A percentile compares a stretch with the other conserved stretches of the same genome.
These are phyloP conservation scores for Anaspis maculata DNA, from an alignment of 2,888 invertebrate species.

Conservation along the genomic window DNA sequence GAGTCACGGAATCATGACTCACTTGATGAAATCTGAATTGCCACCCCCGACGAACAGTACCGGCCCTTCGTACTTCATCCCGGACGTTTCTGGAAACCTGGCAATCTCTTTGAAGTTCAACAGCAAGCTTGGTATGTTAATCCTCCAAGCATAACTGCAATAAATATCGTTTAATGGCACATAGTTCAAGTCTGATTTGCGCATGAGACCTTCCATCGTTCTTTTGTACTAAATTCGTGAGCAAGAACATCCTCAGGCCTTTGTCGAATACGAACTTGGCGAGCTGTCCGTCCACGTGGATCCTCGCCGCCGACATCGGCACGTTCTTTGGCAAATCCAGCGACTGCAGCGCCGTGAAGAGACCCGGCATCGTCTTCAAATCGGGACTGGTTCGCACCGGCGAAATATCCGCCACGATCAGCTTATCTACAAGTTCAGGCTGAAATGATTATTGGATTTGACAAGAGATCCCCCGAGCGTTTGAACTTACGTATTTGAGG, in stretches of 20 bases:
- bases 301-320: slow-evolving; percentile 62
- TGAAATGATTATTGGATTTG: slow-evolving; percentile 25
- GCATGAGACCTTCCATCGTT: slow-evolving; percentile 31
- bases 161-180: too few relatives aligned
- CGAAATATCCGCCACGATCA: slow-evolving; percentile 66
- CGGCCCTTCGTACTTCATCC: slow-evolving; percentile 47
- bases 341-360: slow-evolving; percentile 59
- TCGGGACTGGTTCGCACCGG: slow-evolving; percentile 55
- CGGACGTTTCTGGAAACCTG: slow-evolving; percentile 50
- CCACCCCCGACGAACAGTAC: slow-evolving; percentile 79
- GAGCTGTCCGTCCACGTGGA: slow-evolving; percentile 57
- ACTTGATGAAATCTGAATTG: slow-evolving; percentile 78
- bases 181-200: not conserved
- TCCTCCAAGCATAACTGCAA: slow-evolving; percentile 61
- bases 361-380: slow-evolving; percentile 51
- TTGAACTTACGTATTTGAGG: slow-evolving; percentile 53
- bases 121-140: slow-evolving; percentile 68
- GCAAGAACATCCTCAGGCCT: slow-evolving; percentile 65
- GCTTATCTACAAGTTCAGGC: slow-evolving; percentile 55
- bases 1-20: too few relatives aligned
- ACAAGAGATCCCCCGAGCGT: too few relatives aligned
- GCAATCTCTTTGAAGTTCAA: slow-evolving; percentile 57
- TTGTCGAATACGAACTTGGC: slow-evolving; percentile 49
- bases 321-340: slow-evolving; percentile 54
- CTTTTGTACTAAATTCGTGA: slow-evolving; percentile 68